phyloP scores from a whole-genome alignment of 2,113 vertebrate genomes.

The Grallaria varia region DNA sequence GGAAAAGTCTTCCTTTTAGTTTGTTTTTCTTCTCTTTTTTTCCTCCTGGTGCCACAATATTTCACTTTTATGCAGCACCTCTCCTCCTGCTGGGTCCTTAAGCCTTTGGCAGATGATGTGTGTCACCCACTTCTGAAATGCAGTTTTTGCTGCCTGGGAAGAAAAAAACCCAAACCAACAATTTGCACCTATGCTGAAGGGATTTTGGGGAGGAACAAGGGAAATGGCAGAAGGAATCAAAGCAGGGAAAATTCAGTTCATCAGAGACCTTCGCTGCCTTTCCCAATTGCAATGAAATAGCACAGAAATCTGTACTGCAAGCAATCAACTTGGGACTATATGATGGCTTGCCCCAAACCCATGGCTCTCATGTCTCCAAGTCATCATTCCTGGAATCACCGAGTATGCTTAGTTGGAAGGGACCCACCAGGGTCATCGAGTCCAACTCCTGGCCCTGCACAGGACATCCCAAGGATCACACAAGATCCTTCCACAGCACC shows the following conservation, averaged over 20 bases:
- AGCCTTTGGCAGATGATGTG: neutral
- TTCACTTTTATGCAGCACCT: neutral
- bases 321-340: neutral
- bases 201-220: neutral
- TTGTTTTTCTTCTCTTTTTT: neutral
- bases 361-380: neutral
- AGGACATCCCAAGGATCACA: neutral
- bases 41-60: neutral
- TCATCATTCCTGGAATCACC: neutral
- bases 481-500: neutral
- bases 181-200: neutral
- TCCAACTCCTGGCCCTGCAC: neutral
- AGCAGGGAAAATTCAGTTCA: neutral
- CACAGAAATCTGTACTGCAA: neutral
- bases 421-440: neutral
- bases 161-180: too few relatives aligned
- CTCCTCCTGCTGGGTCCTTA: neutral
- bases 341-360: neutral
- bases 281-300: neutral
- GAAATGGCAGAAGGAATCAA: neutral
- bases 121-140: neutral
- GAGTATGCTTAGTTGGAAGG: neutral
- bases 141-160: neutral
- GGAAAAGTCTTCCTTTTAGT: neutral
- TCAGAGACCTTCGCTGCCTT: neutral